phyloP scores from a whole-genome alignment of 2,797 vertebrate species.

The Ataeniobius toweri region DNA sequence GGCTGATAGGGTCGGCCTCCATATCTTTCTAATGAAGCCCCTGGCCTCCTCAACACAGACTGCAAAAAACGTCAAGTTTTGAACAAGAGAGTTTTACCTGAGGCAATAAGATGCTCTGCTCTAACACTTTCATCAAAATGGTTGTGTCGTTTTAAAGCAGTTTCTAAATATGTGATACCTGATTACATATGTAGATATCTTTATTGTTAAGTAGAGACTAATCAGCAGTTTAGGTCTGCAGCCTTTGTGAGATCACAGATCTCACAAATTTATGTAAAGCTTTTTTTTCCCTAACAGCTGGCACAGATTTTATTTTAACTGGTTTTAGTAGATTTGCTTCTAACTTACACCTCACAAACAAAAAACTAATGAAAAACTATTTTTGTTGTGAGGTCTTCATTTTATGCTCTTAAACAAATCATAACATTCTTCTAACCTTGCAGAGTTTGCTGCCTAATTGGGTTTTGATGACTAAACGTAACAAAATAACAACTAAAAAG shows the following conservation, averaged over 20 bases:
- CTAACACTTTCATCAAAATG: neutral
- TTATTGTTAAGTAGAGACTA: too few relatives aligned
- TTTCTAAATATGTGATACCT: neutral
- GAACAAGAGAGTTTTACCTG: constrained; percentile 13
- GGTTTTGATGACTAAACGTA: too few relatives aligned
- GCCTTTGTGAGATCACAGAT: neutral
- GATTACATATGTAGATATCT: neutral
- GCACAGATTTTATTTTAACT: neutral
- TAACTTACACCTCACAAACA: neutral
- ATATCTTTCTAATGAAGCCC: constrained; percentile 83
- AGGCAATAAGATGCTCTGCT: neutral
- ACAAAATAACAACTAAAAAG: neutral
- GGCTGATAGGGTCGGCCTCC: constrained; percentile 79
- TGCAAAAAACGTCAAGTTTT: constrained; percentile 44
- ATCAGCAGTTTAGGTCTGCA: neutral
- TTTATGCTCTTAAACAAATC: neutral
- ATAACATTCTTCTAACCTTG: neutral
- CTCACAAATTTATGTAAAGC: neutral
- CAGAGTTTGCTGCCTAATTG: neutral
- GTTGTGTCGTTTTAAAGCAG: neutral
- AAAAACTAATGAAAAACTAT: neutral
- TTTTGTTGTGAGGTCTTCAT: neutral
- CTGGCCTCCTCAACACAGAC: constrained; percentile 71
- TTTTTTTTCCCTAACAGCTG: neutral
- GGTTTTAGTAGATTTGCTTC: neutral